Percentiles rank a stretch among this genome's conserved stretches.
phyloP scores from a whole-genome alignment of 2,888 invertebrate species.

The Masnerella sp. region DNA sequence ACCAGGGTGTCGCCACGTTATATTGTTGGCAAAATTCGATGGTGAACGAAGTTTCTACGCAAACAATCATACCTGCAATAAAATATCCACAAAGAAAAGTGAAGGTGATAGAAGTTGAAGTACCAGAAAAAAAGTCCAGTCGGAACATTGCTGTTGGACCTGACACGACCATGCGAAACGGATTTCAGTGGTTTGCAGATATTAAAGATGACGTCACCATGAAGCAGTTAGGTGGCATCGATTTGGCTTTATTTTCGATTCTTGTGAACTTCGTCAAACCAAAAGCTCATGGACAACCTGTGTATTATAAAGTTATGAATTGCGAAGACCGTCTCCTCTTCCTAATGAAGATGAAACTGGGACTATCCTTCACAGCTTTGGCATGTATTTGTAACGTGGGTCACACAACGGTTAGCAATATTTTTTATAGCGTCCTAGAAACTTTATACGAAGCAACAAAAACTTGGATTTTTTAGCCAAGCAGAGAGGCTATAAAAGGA shows the following conservation, averaged over 20 bases:
- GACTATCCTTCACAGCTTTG: slow-evolving; percentile 47
- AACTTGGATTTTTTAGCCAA: slow-evolving; percentile 50
- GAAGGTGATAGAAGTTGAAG: slow-evolving; percentile 10
- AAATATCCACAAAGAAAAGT: slow-evolving; percentile 2
- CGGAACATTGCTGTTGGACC: slow-evolving; percentile 6
- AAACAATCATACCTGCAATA: slow-evolving; percentile 11
- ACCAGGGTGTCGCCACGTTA: neutral
- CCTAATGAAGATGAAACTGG: slow-evolving; percentile 55
- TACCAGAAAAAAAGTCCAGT: slow-evolving; percentile 3
- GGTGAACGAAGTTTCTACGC: slow-evolving; percentile 3
- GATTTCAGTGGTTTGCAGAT: slow-evolving; percentile 48
- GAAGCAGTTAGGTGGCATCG: slow-evolving; percentile 40
- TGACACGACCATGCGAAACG: slow-evolving; percentile 10
- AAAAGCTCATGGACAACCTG: slow-evolving; percentile 27
- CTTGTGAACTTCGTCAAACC: slow-evolving; percentile 43
- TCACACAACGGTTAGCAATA: slow-evolving; percentile 15
- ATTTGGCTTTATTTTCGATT: slow-evolving; percentile 29
- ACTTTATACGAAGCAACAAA: slow-evolving; percentile 34
- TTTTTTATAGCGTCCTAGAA: slow-evolving; percentile 49
- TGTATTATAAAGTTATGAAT: slow-evolving; percentile 30
- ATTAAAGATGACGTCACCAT: slow-evolving; percentile 25
- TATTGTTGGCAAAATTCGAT: slow-evolving; percentile 11
- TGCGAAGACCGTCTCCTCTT: slow-evolving; percentile 40
- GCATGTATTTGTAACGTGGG: slow-evolving; percentile 49
- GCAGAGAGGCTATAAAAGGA: slow-evolving; percentile 18